A percentile compares a stretch with the other conserved stretches of the same genome.
These are phyloP conservation scores for Drosophila subpulchrella DNA, from an alignment of 1,140 invertebrate species.

Conservation along the genomic window DNA sequence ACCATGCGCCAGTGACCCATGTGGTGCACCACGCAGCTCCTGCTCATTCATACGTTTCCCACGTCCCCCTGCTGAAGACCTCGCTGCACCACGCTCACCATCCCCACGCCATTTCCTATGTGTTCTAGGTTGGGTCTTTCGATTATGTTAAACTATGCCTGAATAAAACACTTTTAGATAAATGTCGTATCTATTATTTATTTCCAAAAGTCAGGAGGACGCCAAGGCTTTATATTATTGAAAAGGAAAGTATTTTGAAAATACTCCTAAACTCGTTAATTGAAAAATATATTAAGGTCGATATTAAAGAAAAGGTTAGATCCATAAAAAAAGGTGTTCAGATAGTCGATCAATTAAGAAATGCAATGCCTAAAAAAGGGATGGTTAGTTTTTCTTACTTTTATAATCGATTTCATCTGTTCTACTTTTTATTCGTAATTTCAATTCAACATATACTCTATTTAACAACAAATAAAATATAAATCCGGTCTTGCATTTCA, in stretches of 20 bases:
- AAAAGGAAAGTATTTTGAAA: too few relatives aligned
- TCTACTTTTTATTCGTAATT: too few relatives aligned
- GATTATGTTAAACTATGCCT: not conserved
- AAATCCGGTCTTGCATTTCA: not conserved
- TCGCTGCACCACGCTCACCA: slow-evolving; percentile 52
- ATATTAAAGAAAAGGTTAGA: too few relatives aligned
- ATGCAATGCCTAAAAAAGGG: too few relatives aligned
- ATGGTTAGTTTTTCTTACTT: too few relatives aligned
- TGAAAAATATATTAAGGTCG: too few relatives aligned
- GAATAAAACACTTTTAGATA: not conserved
- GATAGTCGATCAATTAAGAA: too few relatives aligned
- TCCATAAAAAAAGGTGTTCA: too few relatives aligned
- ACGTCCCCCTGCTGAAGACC: slow-evolving; percentile 61
- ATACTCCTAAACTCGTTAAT: too few relatives aligned
- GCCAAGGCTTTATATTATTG: too few relatives aligned
- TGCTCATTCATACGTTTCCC: slow-evolving; percentile 48
- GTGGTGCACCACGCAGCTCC: slow-evolving; percentile 61
- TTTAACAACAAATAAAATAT: not conserved
- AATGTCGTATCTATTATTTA: not conserved
- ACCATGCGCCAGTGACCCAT: slow-evolving; percentile 71
- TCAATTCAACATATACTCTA: not conserved
- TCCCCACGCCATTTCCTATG: slow-evolving; percentile 68
- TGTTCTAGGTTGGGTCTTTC: slow-evolving; percentile 35
- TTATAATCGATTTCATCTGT: too few relatives aligned
- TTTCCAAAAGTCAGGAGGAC: not conserved